These are phyloP conservation scores for Mamestra brassicae DNA, from an alignment of 2,888 invertebrate genomes.

Conservation along the genomic window DNA sequence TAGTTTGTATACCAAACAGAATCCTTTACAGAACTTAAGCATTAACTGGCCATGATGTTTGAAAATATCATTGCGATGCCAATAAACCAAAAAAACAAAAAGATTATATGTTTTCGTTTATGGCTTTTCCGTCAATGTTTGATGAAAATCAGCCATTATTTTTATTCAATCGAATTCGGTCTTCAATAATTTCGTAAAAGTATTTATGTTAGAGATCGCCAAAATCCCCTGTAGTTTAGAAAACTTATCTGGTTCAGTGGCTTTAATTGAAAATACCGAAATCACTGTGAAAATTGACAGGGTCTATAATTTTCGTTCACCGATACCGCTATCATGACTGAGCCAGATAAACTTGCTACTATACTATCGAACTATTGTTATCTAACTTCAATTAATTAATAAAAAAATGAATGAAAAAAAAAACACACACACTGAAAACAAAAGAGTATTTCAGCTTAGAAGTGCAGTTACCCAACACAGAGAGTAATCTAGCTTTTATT, in stretches of 20 bases:
- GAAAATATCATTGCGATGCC: slow-evolving; percentile 17
- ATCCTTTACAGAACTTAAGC: not conserved
- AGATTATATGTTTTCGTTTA: not conserved
- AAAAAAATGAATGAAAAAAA: not conserved
- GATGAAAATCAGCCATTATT: slow-evolving; percentile 1
- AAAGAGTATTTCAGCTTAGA: slow-evolving; percentile 28
- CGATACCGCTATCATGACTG: too few relatives aligned
- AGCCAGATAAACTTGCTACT: too few relatives aligned
- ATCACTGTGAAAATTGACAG: too few relatives aligned
- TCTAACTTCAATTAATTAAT: not conserved
- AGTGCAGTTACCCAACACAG: slow-evolving; percentile 26
- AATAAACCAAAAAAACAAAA: not conserved
- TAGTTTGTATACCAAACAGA: slow-evolving; percentile 3
- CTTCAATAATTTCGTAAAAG: slow-evolving; percentile 2
- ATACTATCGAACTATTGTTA: not conserved
- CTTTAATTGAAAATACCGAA: too few relatives aligned
- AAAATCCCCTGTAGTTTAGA: not conserved
- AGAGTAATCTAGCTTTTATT: slow-evolving; percentile 35
- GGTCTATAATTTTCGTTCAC: too few relatives aligned
- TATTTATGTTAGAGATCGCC: not conserved
- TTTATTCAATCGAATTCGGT: not conserved
- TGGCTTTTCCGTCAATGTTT: not conserved
- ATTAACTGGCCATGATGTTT: not conserved
- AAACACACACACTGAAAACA: not conserved
- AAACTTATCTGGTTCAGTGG: too few relatives aligned